Evolutionary conservation across 2,888 invertebrate genomes (phyloP), one percentile per base, ranked within the genome.

Genomic region (Blera fallax): DNA sequence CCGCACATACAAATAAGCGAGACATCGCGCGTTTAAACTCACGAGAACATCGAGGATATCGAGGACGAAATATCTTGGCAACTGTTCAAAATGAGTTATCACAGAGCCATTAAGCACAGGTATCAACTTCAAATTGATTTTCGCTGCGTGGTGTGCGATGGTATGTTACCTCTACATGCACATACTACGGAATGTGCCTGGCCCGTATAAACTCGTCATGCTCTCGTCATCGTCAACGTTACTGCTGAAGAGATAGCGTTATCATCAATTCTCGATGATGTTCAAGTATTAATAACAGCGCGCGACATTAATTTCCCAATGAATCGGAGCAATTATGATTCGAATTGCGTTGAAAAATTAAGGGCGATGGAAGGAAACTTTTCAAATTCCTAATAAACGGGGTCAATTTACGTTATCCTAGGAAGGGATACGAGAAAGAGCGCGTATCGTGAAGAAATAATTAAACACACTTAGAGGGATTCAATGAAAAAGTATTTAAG

Each of bases 1-100:
- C 8, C n/a, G 32, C 32, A 62, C 62, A 10, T 24, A 8, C 62
- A 10, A 21, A 8, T 27, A 27, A 50, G 18, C 6, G 52, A 24
- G 6, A 43, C 14, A 7, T 40, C 11, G 34, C 21, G 43, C 34
- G 29, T 29, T n/a, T n/a, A 76, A 50, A 48, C 60, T 32, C 27
- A 56, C 40, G 37, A 56, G 37, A 27, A 34, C 56, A 56, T 37
- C 65, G n/a, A 21, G 62, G 73, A 74, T 67, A 58, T 48, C 27
- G 77, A 60, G 69, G 73, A 69, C 69, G 64, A 79, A 79, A 78
- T 54, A 84, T 69, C 73, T 84, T 83, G 73, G 83, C 83, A 79
- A 83, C 73, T 56, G 62, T 78, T 56, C 79, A 84, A 74, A 74
- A 84, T 84, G 79, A 84, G 74, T 79, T 84, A 79, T 84, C 65